phyloP scores from a whole-genome alignment of 2,888 invertebrate genomes.

The Tribolium freemani region DNA sequence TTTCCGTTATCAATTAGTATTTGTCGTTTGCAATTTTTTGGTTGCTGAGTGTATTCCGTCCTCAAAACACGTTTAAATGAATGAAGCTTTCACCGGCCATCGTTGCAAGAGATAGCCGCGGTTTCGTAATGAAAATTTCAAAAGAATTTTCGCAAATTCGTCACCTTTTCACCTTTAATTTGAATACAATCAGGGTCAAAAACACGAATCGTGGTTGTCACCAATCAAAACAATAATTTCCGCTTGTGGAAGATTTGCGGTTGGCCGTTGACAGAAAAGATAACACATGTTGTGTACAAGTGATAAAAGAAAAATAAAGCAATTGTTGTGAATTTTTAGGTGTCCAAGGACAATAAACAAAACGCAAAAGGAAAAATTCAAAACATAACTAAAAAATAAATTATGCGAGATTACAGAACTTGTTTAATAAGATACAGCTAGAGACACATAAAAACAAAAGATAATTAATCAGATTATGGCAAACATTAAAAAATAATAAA shows the following conservation, averaged over 20 bases:
- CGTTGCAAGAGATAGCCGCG: not conserved
- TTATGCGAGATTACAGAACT: not conserved
- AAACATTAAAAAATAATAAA: not conserved
- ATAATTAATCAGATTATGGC: not conserved
- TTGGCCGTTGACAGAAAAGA: constrained; percentile 1
- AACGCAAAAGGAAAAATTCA: not conserved
- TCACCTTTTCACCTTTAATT: constrained; percentile 17
- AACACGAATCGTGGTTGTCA: constrained; percentile 10
- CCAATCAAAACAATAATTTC: constrained; percentile 17
- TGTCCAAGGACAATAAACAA: not conserved
- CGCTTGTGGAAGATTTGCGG: constrained; percentile 16
- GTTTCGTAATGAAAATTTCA: not conserved
- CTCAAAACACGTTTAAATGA: not conserved
- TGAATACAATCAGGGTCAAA: constrained; percentile 32
- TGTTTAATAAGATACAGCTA: not conserved
- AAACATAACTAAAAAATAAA: not conserved
- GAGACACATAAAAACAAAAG: not conserved
- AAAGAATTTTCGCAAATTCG: not conserved
- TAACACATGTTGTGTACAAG: not conserved
- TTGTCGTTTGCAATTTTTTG: too few relatives aligned
- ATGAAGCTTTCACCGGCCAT: not conserved
- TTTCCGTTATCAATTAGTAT: too few relatives aligned
- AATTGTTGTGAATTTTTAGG: not conserved
- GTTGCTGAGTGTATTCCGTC: not conserved
- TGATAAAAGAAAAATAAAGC: too few relatives aligned